phyloP scores from a whole-genome alignment of 1,140 invertebrate species.

The Drosophila obscura region DNA sequence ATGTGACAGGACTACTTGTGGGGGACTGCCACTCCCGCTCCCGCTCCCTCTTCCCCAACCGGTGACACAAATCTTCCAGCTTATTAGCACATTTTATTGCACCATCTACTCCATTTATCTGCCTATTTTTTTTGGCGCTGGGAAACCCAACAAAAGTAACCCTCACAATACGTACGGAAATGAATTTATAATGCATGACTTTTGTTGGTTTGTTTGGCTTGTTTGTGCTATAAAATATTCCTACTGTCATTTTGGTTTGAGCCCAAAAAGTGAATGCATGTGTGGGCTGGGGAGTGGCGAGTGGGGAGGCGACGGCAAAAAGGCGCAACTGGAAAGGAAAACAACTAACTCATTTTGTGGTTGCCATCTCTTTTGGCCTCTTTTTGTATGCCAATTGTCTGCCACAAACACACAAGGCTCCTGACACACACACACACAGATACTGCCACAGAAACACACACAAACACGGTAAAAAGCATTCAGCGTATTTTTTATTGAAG shows the following conservation, averaged over 20 bases:
- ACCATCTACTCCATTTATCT: conserved; percentile 54
- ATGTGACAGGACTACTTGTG: not conserved
- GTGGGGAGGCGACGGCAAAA: conserved; percentile 33
- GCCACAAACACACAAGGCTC: conserved; percentile 17
- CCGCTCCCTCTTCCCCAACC: not conserved
- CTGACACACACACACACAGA: conserved; percentile 6
- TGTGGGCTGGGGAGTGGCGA: conserved; percentile 4
- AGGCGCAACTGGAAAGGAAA: conserved; percentile 47
- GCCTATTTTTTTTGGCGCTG: conserved; percentile 12
- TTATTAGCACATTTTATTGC: conserved; percentile 77
- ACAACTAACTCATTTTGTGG: conserved; percentile 80
- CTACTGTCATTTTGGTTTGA: conserved; percentile 3
- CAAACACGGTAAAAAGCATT: conserved; percentile 44
- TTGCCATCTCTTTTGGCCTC: conserved; percentile 55
- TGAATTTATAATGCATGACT: conserved; percentile 76
- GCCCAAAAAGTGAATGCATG: conserved; percentile 35
- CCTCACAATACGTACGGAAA: conserved; percentile 53
- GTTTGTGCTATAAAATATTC: conserved; percentile 40
- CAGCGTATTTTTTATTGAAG: conserved; percentile 48
- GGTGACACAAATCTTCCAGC: conserved; percentile 55
- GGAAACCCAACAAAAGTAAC: conserved; percentile 58
- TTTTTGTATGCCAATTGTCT: conserved; percentile 74
- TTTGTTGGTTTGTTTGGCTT: conserved; percentile 49
- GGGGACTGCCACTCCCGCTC: not conserved
- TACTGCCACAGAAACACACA: not conserved